These are phyloP conservation scores for Zoanthus gigantus DNA, from an alignment of 92 coral and sea anemone genomes.

Conservation along the genomic window DNA sequence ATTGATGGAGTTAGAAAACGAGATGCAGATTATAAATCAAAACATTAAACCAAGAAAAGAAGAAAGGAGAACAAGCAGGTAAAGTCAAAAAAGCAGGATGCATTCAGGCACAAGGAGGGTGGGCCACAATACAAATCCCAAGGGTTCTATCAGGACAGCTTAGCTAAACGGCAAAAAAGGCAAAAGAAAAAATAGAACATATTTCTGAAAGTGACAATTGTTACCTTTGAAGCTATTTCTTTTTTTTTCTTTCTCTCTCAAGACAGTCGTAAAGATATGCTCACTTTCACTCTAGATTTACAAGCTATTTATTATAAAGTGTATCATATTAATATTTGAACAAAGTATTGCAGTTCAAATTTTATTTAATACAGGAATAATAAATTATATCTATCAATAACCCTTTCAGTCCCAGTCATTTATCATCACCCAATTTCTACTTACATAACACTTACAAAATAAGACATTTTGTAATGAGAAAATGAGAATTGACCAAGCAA, in stretches of 20 bases:
- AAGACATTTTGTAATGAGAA: too few relatives aligned
- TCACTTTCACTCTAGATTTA: neutral
- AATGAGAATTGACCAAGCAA: too few relatives aligned
- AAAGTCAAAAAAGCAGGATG: constrained; percentile 59
- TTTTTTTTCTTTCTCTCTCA: neutral
- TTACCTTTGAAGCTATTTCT: neutral
- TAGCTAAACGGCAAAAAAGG: neutral
- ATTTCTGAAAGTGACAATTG: neutral
- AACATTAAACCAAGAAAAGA: neutral
- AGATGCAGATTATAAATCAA: constrained; percentile 32
- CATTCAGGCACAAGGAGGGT: constrained; percentile 55
- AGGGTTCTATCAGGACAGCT: constrained; percentile 34
- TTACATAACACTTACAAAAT: too few relatives aligned
- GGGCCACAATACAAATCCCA: constrained; percentile 55
- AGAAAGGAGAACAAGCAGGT: constrained; percentile 39
- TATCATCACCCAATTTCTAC: too few relatives aligned
- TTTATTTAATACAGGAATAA: too few relatives aligned
- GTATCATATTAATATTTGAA: too few relatives aligned
- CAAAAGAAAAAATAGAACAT: neutral
- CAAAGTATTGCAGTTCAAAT: too few relatives aligned
- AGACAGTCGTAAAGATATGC: neutral
- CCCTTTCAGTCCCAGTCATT: too few relatives aligned
- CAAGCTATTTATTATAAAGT: neutral
- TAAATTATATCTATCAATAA: too few relatives aligned
- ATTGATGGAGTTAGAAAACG: constrained; percentile 41